These are phyloP conservation scores for Allobates femoralis DNA, from an alignment of 2,797 vertebrate genomes.

Conservation along the genomic window DNA sequence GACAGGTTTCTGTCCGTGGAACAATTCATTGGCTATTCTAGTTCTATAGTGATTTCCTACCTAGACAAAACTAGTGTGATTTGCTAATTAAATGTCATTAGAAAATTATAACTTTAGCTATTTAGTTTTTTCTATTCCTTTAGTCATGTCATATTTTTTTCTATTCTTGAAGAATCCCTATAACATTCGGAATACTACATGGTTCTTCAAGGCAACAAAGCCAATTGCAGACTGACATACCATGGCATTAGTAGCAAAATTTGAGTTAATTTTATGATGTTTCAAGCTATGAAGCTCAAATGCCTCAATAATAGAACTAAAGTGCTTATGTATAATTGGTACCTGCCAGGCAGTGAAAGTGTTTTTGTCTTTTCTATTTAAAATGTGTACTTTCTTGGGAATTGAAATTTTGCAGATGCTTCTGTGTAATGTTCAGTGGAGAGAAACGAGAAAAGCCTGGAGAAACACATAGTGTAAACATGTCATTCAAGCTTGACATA, in stretches of 20 bases:
- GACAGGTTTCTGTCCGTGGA: no score
- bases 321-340: background rate
- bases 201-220: background rate
- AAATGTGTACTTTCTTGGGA: background rate
- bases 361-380: background rate
- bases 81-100: no score
- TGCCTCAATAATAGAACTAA: background rate
- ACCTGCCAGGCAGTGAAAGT: background rate
- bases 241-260: background rate
- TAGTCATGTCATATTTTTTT: no score
- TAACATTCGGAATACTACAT: background rate
- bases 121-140: no score
- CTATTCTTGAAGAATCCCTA: no score
- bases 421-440: constrained; percentile 19
- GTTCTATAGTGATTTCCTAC: no score
- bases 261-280: background rate
- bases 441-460: background rate
- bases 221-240: background rate
- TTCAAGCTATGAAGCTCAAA: constrained; percentile 3
- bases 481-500: constrained; percentile 10
- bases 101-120: no score
- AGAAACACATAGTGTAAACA: constrained; percentile 24
- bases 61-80: no score
- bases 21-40: no score
- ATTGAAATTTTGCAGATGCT: constrained; percentile 2